Evolutionary conservation across 2,888 invertebrate genomes (phyloP).

Genomic region (Crepidodera aurea): DNA sequence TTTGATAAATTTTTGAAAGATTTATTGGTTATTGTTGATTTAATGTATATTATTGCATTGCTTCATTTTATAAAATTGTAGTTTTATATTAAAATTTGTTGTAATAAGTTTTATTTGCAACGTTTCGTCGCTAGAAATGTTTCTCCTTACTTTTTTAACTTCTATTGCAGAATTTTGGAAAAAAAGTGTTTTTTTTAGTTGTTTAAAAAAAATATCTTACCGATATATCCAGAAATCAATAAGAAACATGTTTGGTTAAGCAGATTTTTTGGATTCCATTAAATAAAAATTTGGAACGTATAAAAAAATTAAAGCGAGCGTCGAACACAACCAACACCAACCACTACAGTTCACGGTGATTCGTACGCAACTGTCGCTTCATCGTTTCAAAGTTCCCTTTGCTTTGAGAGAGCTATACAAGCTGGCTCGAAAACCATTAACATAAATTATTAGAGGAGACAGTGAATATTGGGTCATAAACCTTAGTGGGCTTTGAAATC

Average conservation of each 20-base stretch:
- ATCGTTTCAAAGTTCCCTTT: constrained; percentile 54
- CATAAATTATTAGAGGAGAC: constrained; percentile 70
- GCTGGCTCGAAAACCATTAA: constrained; percentile 60
- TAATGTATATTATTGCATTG: too few species aligned
- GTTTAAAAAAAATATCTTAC: constrained; percentile 5
- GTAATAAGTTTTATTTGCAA: too few species aligned
- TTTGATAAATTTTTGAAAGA: too few species aligned
- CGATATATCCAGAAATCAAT: not conserved
- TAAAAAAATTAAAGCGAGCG: not conserved
- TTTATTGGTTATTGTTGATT: too few species aligned
- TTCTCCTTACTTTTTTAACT: too few species aligned
- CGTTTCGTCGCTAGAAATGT: too few species aligned
- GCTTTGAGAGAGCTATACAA: constrained; percentile 48
- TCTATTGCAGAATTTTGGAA: too few species aligned
- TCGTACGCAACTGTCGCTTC: constrained; percentile 59
- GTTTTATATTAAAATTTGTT: too few species aligned
- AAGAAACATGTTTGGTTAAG: not conserved
- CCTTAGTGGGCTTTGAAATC: constrained; percentile 52
- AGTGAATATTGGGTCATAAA: constrained; percentile 66
- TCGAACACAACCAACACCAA: constrained; percentile 18
- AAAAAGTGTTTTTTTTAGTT: too few species aligned
- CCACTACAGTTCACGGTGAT: constrained; percentile 58
- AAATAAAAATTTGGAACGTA: not conserved
- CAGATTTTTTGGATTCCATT: not conserved
- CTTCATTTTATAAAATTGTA: too few species aligned